phyloP scores from a whole-genome alignment of 2,888 invertebrate genomes.

The Lepidochitona cinerea region DNA sequence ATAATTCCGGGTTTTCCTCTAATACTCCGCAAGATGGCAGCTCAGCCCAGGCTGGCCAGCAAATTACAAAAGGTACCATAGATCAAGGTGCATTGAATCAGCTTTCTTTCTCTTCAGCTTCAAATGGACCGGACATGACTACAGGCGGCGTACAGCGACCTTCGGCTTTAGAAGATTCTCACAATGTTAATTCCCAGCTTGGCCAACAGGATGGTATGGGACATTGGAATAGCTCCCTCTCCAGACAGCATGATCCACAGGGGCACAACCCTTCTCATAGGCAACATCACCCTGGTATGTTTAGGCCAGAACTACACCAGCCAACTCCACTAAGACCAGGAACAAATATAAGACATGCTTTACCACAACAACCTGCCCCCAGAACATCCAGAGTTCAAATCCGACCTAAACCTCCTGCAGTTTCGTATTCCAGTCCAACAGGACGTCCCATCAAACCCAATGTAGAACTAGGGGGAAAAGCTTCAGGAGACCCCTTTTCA shows the following conservation, averaged over 20 bases:
- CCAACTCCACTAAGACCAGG: background rate
- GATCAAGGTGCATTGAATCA: background rate
- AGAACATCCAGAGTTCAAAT: background rate
- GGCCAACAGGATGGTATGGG: no score
- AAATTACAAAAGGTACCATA: background rate
- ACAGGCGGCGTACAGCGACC: no score
- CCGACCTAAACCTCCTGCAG: background rate
- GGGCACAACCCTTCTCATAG: no score
- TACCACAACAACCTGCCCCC: background rate
- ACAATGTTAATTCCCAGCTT: no score
- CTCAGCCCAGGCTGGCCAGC: no score
- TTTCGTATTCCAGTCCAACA: background rate
- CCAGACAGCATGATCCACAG: no score
- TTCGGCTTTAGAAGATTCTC: no score
- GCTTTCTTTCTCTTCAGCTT: background rate
- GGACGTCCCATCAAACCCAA: background rate
- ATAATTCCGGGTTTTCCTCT: no score
- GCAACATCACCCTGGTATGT: no score
- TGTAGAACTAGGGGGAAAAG: background rate
- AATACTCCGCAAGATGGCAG: no score
- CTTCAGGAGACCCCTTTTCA: background rate
- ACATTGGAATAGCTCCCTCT: no score
- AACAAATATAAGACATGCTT: background rate
- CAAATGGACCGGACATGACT: no score
- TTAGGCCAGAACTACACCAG: background rate